Conservation (phyloP, 2,113 vertebrate genomes). For the Sander lucioperca region DNA sequence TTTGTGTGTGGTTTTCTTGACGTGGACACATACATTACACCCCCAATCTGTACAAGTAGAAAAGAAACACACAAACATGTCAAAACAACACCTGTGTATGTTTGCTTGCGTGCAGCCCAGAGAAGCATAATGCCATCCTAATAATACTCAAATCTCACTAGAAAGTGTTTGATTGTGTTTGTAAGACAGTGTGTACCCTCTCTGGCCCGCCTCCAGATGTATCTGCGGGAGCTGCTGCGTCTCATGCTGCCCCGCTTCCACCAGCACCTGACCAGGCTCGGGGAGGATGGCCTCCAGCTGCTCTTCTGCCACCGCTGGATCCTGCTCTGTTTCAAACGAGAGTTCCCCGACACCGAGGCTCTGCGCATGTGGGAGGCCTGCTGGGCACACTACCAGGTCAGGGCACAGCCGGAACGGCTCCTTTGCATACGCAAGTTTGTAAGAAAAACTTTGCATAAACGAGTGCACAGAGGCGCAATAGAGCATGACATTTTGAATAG, state of each 20-base stretch:
- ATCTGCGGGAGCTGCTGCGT: slow-evolving; percentile 93
- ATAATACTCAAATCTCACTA: not conserved
- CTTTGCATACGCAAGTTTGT: slow-evolving; percentile 22
- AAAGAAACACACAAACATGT: not conserved
- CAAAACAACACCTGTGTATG: not conserved
- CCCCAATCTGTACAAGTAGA: not conserved
- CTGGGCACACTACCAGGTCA: slow-evolving; percentile 98
- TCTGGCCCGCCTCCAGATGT: slow-evolving; percentile 85
- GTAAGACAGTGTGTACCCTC: fast-evolving
- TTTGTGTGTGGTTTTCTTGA: not conserved
- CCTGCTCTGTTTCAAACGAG: slow-evolving; percentile 97
- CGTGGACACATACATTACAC: not conserved
- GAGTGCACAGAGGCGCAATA: not conserved
- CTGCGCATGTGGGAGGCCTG: slow-evolving; percentile 98
- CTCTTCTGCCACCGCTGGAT: slow-evolving; percentile 99
- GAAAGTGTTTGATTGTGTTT: not conserved
- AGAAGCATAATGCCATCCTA: not conserved
- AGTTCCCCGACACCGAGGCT: slow-evolving; percentile 95
- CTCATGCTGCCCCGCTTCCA: slow-evolving; percentile 91
- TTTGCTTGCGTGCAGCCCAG: not conserved
- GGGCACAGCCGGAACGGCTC: slow-evolving; percentile 30
- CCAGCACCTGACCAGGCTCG: slow-evolving; percentile 91
- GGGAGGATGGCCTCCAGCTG: slow-evolving; percentile 97
- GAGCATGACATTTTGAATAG: not conserved
- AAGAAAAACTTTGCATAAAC: slow-evolving; percentile 20